Percentiles rank a stretch among this genome's conserved stretches.
These are phyloP conservation scores for Acanthiza pusilla DNA, from an alignment of 2,797 vertebrate genomes.

Conservation along the genomic window DNA sequence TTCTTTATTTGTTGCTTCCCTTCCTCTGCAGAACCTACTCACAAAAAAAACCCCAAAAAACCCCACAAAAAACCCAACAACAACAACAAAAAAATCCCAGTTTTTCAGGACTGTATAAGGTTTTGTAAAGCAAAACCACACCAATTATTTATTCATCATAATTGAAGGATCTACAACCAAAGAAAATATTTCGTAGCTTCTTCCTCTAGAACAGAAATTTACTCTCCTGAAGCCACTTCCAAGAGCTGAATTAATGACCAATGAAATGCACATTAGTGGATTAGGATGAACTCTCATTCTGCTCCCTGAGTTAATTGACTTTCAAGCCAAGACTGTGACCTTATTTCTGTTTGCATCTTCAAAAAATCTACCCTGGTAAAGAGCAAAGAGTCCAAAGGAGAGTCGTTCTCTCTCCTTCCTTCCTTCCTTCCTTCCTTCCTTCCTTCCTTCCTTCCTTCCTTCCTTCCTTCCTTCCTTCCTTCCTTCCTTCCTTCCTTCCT, in stretches of 20 bases:
- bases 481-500: no score
- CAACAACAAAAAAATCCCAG: neutral
- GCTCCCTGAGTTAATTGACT: slow-evolving; percentile 48
- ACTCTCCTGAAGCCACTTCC: slow-evolving; percentile 29
- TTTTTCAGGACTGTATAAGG: neutral
- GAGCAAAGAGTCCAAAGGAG: neutral
- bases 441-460: no score
- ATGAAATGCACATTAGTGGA: slow-evolving; percentile 34
- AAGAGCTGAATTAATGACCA: slow-evolving; percentile 57
- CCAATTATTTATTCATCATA: slow-evolving; percentile 30
- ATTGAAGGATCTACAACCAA: neutral
- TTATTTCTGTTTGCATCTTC: neutral
- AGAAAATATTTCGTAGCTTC: neutral
- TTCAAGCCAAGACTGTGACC: neutral
- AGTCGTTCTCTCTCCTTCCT: no score
- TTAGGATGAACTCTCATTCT: slow-evolving; percentile 24
- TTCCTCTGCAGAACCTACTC: neutral
- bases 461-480: no score
- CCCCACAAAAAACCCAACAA: no score
- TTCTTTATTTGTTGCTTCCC: neutral
- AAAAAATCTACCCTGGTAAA: neutral
- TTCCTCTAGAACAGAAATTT: slow-evolving; percentile 23
- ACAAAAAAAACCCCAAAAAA: neutral
- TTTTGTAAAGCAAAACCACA: slow-evolving; percentile 15
- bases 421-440: no score